Conservation (phyloP, 2,113 vertebrate genomes). For the Emydocephalus ijimae region DNA sequence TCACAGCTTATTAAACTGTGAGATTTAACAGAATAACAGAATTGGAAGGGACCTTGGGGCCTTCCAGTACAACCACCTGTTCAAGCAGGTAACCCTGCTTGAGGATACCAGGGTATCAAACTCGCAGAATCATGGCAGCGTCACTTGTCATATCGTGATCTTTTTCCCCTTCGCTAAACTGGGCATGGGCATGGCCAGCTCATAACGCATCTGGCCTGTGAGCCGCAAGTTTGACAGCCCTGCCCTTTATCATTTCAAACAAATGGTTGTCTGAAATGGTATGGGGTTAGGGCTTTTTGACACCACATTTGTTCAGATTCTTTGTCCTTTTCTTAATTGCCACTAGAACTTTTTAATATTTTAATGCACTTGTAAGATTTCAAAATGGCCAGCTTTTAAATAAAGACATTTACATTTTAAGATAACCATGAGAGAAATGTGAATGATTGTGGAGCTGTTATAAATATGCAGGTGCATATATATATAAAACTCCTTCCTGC, state of each 20-base stretch:
- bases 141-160: too few relatives aligned
- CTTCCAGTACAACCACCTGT: not conserved
- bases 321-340: not conserved
- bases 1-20: not conserved
- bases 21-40: not conserved
- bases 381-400: not conserved
- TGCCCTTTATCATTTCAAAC: not conserved
- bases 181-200: too few relatives aligned
- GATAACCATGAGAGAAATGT: not conserved
- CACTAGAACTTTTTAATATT: not conserved
- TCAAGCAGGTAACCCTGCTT: not conserved
- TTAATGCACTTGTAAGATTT: not conserved
- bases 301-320: not conserved
- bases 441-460: not conserved
- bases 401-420: not conserved
- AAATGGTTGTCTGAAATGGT: not conserved
- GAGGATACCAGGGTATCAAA: too few relatives aligned
- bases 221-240: too few relatives aligned
- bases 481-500: not conserved
- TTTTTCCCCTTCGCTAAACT: too few relatives aligned
- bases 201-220: too few relatives aligned
- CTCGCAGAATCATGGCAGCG: too few relatives aligned
- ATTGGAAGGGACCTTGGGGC: too few relatives aligned
- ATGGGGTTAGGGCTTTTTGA: not conserved
- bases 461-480: not conserved